Percentiles rank a stretch among this genome's conserved stretches.
These are phyloP conservation scores for Myxocyprinus asiaticus DNA, from an alignment of 2,113 vertebrate species.

Conservation along the genomic window DNA sequence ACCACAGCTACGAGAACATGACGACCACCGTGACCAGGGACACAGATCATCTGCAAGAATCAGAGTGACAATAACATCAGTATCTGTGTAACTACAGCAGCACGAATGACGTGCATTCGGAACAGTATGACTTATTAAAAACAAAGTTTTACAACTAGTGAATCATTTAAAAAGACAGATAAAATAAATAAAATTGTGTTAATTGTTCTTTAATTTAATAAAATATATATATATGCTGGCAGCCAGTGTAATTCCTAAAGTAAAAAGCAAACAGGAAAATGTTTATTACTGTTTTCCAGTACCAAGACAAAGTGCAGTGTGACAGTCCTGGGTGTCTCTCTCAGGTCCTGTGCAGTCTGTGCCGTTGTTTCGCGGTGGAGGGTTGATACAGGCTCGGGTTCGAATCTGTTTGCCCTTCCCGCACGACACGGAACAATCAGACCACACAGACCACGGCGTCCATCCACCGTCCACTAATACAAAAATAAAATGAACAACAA, in stretches of 20 bases:
- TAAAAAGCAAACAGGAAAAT: not conserved
- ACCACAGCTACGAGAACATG: conserved; percentile 81
- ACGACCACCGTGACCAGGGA: conserved; percentile 81
- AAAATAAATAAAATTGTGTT: too few relatives aligned
- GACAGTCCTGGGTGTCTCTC: conserved; percentile 72
- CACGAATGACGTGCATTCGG: not conserved
- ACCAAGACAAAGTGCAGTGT: conserved; percentile 72
- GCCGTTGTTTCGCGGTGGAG: conserved; percentile 71
- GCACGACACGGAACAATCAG: conserved; percentile 82
- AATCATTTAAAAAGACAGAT: too few relatives aligned
- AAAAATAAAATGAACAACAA: conserved; percentile 8
- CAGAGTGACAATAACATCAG: not conserved
- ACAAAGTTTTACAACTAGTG: too few relatives aligned
- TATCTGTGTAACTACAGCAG: not conserved
- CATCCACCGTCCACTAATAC: conserved; percentile 78
- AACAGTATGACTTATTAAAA: too few relatives aligned
- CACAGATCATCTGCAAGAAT: conserved; percentile 75
- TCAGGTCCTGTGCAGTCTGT: conserved; percentile 73
- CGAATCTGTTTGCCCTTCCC: conserved; percentile 73
- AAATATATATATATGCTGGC: too few relatives aligned
- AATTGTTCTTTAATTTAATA: too few relatives aligned
- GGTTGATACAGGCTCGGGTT: conserved; percentile 78
- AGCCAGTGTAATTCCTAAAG: too few relatives aligned
- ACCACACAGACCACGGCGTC: conserved; percentile 88
- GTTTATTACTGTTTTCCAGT: not conserved